Evolutionary conservation across 1,140 invertebrate species (phyloP), one percentile per base, ranked within the genome.

Genomic region (Homarus americanus): DNA sequence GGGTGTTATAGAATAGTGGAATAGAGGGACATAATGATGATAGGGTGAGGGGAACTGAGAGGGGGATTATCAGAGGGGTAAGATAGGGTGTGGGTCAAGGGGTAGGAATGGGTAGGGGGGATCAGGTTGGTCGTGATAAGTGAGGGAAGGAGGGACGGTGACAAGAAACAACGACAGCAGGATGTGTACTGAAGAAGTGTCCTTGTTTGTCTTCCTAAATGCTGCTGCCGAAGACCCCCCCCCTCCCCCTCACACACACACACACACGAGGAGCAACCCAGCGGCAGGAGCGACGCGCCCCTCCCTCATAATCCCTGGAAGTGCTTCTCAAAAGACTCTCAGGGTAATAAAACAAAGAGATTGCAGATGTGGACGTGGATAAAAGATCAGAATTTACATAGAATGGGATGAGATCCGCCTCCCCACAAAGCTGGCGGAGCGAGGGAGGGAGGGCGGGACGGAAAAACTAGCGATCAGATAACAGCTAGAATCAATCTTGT

Each of bases 301-400:
- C 66, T n/a, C 69, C 69, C 69, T 44, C 72, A 49, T 85, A 73
- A 85, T 53, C 66, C 69, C 32, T 34, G 58, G 28, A 49, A 49
- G 32, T 73, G 40, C 69, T 69, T 72, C 44, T 34, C 40, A 44
- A 49, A 84, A 84, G 53, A 41, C 63, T 32, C 36, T 20, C 63
- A 24, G 34, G 82, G 82, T 63, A 84, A 66, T 85, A 85, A 85
- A 85, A 73, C 69, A 73, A 73, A 73, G 40, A 75, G 49, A 49
- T 32, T 75, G 40, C 63, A 85, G 83, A 85, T 85, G 66, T 34
- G 66, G 41, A n/a, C 69, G 24, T 40, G 83, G 83, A 85, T 85
- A 85, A 85, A 85, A 28, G 69, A 85, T 53, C 72, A 36, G 83
- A 36, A 85, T 85, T 85, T 85, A 75, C 83, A 85, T 85, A 73